Conservation (phyloP, 2,797 vertebrate genomes). For the Phrynocephalus guinanensis region DNA sequence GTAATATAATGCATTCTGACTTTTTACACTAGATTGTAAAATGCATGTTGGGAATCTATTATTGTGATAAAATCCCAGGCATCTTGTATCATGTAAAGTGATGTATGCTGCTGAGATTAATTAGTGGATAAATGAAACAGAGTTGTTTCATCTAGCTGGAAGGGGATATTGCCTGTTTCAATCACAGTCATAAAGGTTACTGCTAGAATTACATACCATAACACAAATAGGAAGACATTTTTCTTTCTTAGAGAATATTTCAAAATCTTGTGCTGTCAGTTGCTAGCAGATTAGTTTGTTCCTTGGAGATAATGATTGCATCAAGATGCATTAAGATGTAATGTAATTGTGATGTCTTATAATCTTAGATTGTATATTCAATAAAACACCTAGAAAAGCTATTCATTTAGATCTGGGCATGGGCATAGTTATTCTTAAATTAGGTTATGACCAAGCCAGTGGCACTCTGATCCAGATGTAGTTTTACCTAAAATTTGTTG, state of each 20-base stretch:
- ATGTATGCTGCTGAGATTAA: slow-evolving; percentile 41
- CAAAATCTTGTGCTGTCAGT: not conserved
- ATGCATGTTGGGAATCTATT: slow-evolving; percentile 33
- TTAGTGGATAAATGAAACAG: slow-evolving; percentile 31
- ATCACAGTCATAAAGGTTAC: slow-evolving; percentile 16
- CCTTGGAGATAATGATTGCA: not conserved
- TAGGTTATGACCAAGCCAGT: not conserved
- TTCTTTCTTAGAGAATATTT: slow-evolving; percentile 20
- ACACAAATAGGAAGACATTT: slow-evolving; percentile 6
- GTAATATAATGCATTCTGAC: slow-evolving; percentile 29
- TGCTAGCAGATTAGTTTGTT: not conserved
- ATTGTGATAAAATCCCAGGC: slow-evolving; percentile 45
- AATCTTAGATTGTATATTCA: not conserved
- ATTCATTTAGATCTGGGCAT: not conserved
- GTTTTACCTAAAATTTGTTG: too few species aligned
- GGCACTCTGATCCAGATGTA: not conserved
- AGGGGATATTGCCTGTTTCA: slow-evolving; percentile 24
- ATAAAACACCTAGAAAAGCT: not conserved
- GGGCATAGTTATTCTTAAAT: not conserved
- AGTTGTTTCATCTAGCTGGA: slow-evolving; percentile 20
- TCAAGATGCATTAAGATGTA: not conserved
- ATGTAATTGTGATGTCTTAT: not conserved
- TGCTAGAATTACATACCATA: slow-evolving; percentile 17
- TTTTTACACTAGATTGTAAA: slow-evolving; percentile 13
- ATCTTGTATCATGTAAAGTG: slow-evolving; percentile 37